These are phyloP conservation scores for Cotesia chilonis DNA, from an alignment of 1,140 invertebrate genomes.

Conservation along the genomic window DNA sequence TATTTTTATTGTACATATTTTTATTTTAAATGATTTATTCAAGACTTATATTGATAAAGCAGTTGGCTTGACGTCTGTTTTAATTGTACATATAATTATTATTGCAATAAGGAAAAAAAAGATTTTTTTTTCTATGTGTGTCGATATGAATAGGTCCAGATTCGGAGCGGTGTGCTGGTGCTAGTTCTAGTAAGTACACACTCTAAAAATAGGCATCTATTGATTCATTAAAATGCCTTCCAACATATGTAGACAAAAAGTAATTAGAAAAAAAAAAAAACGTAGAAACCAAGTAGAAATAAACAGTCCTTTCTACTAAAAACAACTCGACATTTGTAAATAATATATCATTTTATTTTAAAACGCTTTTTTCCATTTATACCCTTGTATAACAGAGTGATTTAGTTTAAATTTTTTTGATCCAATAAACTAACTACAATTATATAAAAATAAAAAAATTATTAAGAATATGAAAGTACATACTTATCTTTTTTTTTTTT, in stretches of 20 bases:
- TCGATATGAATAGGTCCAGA: conserved; percentile 67
- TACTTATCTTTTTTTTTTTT: no score
- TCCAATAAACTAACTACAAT: background rate
- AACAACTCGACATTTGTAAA: conserved; percentile 17
- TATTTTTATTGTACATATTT: no score
- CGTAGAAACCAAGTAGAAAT: background rate
- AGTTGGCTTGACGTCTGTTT: no score
- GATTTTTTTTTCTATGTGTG: conserved; percentile 63
- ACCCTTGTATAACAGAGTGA: background rate
- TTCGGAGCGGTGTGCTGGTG: conserved; percentile 66
- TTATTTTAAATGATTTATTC: no score
- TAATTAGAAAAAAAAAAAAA: conserved; percentile 5
- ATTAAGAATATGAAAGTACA: background rate
- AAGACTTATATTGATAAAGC: no score
- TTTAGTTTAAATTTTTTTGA: background rate
- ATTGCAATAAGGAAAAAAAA: conserved; percentile 39
- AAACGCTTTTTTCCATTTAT: conserved; percentile 2
- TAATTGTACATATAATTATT: no score
- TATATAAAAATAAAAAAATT: background rate
- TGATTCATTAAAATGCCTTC: conserved; percentile 18
- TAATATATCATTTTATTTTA: background rate
- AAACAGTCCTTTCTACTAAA: conserved; percentile 13
- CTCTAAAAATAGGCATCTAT: conserved; percentile 38
- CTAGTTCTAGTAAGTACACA: conserved; percentile 69
- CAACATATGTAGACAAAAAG: conserved; percentile 15